Percentiles rank a stretch among this genome's conserved stretches.
phyloP scores from a whole-genome alignment of 2,888 invertebrate species.

The Fragum whitleyi region DNA sequence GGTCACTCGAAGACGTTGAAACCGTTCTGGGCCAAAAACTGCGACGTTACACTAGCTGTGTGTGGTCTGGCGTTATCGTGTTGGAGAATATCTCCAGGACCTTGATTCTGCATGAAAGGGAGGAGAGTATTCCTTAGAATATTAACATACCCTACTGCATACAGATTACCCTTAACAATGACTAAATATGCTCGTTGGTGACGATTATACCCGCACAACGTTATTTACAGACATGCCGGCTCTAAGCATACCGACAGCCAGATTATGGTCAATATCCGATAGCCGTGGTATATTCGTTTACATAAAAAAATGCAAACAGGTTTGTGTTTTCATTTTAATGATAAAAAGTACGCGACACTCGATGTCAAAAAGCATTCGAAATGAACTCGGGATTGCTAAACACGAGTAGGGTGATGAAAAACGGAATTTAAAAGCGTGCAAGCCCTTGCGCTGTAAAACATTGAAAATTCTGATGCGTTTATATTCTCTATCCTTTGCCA shows the following conservation, averaged over 20 bases:
- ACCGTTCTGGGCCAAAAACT: constrained; percentile 3
- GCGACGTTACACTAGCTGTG: constrained; percentile 11
- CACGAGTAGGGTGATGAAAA: not conserved
- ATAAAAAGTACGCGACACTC: no score
- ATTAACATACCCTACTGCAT: constrained; percentile 20
- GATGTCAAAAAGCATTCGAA: constrained; percentile 23
- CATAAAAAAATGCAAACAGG: constrained; percentile 12
- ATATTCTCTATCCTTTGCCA: not conserved
- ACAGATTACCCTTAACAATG: constrained; percentile 25
- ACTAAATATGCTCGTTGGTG: constrained; percentile 11
- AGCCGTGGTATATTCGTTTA: constrained; percentile 26
- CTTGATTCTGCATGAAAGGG: not conserved
- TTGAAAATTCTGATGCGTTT: not conserved
- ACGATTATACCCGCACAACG: constrained; percentile 21
- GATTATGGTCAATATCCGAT: constrained; percentile 33
- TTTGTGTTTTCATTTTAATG: constrained; percentile 25
- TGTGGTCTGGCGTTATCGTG: constrained; percentile 31
- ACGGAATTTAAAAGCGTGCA: no score
- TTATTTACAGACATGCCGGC: constrained; percentile 24
- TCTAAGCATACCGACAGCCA: constrained; percentile 32
- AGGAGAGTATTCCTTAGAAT: constrained; percentile 8
- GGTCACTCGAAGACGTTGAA: constrained; percentile 30
- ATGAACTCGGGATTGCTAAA: constrained; percentile 12
- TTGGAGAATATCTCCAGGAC: constrained; percentile 1
- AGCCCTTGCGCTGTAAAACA: constrained; percentile 1